Base-by-base conservation (phyloP, 2,113 vertebrate species). In the Microtus richardsoni region DNA sequence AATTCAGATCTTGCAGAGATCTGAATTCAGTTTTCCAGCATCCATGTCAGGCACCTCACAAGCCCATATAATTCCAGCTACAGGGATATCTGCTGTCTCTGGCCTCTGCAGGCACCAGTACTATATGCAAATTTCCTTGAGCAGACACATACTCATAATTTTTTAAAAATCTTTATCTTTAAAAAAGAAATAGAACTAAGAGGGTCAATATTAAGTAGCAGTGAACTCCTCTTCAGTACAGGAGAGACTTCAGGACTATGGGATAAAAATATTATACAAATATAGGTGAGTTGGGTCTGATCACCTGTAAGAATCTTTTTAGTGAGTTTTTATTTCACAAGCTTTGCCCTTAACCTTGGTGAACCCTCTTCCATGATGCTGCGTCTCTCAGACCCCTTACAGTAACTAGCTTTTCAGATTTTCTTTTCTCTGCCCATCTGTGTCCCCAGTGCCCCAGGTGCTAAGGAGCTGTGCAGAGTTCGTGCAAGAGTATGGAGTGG, bases 401-500 rank as follows among this genome's bases (percentile, higher is more conserved):
- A 33, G 13, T 64, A 4, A 44, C 68, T 82, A 19, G 60, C 54
- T 39, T 90, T 30, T 26, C 24, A 24, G 62, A 58, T 11, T 64
- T 39, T 71, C 64, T 92, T 77, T 73, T 58, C 41, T 90, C 60
- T 52, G 47, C 21, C 52, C 19, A 0, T 84, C 24, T 88, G 58
- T 80, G 28, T 91, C 22, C 21, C 30, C 97, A 99, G 99, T 99
- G 93, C 99, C 99, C 6, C 99, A 98, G 97, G 99, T 99, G 10
- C 95, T 99, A 64, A 98, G 97, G 58, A 98, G 97, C 98, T 99
- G 99, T 98, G 98, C 99, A 0, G 99, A 99, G 95, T 99, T 99
- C 41, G 98, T 99, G n/a, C 99, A 99, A 97, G 98, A 98, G 8
- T 95, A 99, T 28, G 99, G 99, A 0, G 97, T 99, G 60, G 99